Base-by-base conservation (phyloP, 64 coral and sea anemone genomes). In the Montipora sp. region DNA sequence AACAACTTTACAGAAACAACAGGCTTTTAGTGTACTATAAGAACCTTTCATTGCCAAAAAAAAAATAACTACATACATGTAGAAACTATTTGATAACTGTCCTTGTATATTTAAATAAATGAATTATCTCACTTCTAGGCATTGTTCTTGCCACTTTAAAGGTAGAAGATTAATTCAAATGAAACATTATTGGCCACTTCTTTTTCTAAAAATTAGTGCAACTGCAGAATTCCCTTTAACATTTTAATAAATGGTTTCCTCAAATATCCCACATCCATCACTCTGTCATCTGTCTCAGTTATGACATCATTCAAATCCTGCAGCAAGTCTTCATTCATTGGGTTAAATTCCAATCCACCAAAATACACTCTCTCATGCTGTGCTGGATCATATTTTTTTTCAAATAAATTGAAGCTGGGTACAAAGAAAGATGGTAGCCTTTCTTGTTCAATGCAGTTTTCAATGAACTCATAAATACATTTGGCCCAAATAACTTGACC, bases 231-330 rank as follows among this genome's bases (percentile, higher is more conserved):
- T 18, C 71, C 80, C 80, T 83, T 83, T 65, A 83, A 65, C 80
- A 83, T 83, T 83, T 83, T 83, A 18, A 83, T 21, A 83, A 83
- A 66, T 22, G 80, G 80, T 83, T 83, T 83, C 44, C 80, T 83
- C 11, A 83, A 83, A 83, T 83, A 13, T 83, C 16, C 11, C 59
- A 83, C 80, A 45, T 66, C 80, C 10, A 6, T 46, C 16, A 2
- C 18, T 83, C 55, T 83, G 23, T 57, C 80, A 18, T 83, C 58
- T 36, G 36, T 36, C 36, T 36, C 53, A 57, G 53, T 57, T 36
- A 81, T 13, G 57, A 57, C 80, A 83, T 83, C 80, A 83, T 83
- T 57, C 16, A 83, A 45, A 15, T 83, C 80, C 44, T 83, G 80
- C 80, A 83, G 61, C 7, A 83, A 13, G 44, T 83, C 80, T 46